Conservation (phyloP, 2,797 vertebrate genomes). For the Spinus olivaceus region DNA sequence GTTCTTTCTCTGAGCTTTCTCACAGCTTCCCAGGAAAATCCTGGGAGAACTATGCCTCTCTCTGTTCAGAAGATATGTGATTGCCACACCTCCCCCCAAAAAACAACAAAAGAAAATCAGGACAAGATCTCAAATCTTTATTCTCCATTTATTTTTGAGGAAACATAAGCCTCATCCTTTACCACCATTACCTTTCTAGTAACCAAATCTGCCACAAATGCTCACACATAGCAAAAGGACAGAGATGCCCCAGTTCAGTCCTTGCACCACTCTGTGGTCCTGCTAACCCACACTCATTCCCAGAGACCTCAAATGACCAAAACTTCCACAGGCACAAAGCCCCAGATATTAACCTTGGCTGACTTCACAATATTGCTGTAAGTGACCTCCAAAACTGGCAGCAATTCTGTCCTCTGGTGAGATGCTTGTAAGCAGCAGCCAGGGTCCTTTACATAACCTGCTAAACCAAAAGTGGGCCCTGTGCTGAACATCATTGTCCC, state of each 20-base stretch:
- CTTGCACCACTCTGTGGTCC: background rate
- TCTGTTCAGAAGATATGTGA: background rate
- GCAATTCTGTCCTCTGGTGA: background rate
- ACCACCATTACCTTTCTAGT: background rate
- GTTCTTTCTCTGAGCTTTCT: background rate
- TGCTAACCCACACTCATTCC: background rate
- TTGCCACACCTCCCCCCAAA: fast-evolving
- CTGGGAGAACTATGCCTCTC: background rate
- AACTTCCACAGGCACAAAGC: background rate
- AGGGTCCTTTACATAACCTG: background rate
- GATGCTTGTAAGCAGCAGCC: background rate
- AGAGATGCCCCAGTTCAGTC: background rate
- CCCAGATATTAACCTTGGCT: background rate
- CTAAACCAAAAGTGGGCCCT: background rate
- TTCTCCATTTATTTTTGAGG: background rate
- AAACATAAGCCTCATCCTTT: background rate
- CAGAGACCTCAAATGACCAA: background rate
- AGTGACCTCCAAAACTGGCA: background rate
- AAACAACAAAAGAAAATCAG: background rate
- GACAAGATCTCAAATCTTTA: background rate
- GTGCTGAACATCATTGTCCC: background rate
- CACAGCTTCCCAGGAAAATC: background rate
- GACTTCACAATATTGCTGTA: background rate
- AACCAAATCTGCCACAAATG: background rate
- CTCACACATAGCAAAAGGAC: background rate